phyloP scores from a whole-genome alignment of 2,797 vertebrate species.

The Cossypha caffra region DNA sequence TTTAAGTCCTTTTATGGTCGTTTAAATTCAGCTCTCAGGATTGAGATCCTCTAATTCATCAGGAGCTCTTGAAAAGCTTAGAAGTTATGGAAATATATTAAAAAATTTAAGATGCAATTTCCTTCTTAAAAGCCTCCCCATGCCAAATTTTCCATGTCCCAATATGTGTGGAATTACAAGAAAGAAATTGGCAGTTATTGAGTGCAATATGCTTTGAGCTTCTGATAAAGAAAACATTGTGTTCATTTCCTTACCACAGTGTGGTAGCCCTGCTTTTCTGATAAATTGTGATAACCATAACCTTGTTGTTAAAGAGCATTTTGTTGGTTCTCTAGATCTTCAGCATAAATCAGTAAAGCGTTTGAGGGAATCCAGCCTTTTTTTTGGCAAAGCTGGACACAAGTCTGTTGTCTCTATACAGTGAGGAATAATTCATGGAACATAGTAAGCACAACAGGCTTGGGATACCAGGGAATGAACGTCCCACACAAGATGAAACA shows the following conservation, averaged over 20 bases:
- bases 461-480: not conserved
- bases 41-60: conserved; percentile 37
- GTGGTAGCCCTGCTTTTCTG: not conserved
- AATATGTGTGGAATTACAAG: conserved; percentile 1
- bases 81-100: conserved; percentile 33
- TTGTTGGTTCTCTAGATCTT: not conserved
- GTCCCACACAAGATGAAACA: not conserved
- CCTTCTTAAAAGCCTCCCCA: conserved; percentile 17
- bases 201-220: not conserved
- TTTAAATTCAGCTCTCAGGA: conserved; percentile 40
- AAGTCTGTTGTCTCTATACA: not conserved
- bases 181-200: conserved; percentile 24
- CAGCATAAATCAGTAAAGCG: not conserved
- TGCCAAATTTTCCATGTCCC: conserved; percentile 11
- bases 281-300: not conserved
- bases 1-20: conserved; percentile 66
- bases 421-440: not conserved
- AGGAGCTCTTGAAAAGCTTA: conserved; percentile 29
- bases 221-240: not conserved
- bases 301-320: not conserved
- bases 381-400: not conserved
- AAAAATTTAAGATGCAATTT: conserved; percentile 50
- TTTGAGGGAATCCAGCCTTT: not conserved
- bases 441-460: not conserved
- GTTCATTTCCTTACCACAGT: not conserved